Evolutionary conservation across 2,113 vertebrate species (phyloP).

Genomic region (Actenoides lindsayi): DNA sequence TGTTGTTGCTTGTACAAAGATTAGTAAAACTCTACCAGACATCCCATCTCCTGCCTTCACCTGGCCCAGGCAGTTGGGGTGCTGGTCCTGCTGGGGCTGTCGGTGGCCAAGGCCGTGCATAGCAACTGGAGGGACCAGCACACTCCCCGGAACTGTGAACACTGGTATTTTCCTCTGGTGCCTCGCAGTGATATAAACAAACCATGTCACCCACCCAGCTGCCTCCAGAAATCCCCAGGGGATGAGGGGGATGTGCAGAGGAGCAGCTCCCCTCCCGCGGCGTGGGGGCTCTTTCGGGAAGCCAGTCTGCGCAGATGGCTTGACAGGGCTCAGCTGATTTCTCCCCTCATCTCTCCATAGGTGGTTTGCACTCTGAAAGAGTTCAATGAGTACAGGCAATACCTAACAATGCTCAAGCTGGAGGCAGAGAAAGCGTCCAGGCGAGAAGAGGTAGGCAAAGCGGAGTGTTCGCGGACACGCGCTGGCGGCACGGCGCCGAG

Average conservation of each 20-base stretch:
- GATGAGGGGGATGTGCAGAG: background rate
- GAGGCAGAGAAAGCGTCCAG: rapidly evolving
- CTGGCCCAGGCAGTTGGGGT: no score
- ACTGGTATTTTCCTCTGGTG: no score
- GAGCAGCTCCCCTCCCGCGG: background rate
- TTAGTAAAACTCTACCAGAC: no score
- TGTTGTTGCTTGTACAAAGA: no score
- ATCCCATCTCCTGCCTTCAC: no score
- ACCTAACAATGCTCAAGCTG: background rate
- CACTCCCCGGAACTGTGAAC: no score
- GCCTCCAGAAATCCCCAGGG: no score
- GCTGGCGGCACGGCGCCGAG: background rate
- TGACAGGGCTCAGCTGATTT: background rate
- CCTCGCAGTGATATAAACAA: no score
- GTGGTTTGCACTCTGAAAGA: background rate
- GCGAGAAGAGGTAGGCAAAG: background rate
- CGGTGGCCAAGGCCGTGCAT: no score
- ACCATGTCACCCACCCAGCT: no score
- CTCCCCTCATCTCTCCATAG: background rate
- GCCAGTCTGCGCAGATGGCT: background rate
- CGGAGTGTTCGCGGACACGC: rapidly evolving
- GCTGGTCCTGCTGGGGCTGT: no score
- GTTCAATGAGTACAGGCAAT: background rate
- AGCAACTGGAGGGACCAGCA: no score
- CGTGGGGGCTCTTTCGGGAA: rapidly evolving